Percentiles rank a stretch among this genome's conserved stretches.
phyloP scores from a whole-genome alignment of 2,888 invertebrate genomes.

The Synanthedon vespiformis region DNA sequence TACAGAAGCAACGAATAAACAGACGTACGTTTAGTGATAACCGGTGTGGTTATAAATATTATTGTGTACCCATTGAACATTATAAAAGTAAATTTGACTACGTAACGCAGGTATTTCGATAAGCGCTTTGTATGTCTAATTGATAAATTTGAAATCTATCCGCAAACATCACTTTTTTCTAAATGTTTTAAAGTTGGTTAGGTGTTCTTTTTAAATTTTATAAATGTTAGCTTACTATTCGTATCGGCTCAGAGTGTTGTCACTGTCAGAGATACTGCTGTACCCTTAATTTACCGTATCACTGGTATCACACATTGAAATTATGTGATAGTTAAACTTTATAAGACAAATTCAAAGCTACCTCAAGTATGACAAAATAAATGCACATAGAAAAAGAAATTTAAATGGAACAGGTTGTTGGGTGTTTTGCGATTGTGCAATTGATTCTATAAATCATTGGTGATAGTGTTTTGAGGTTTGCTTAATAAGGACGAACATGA shows the following conservation, averaged over 20 bases:
- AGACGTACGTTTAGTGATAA: too few relatives aligned
- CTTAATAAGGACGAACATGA: conserved; percentile 2
- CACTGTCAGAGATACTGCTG: background rate
- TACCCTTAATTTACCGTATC: too few relatives aligned
- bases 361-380: too few relatives aligned
- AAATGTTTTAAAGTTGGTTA: conserved; percentile 11
- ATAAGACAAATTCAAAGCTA: too few relatives aligned
- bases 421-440: conserved; percentile 14
- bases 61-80: too few relatives aligned
- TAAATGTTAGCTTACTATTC: background rate
- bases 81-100: too few relatives aligned
- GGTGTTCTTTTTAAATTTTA: background rate
- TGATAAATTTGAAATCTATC: conserved; percentile 4
- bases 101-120: background rate
- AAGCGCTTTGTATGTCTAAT: background rate
- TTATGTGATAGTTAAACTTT: too few relatives aligned
- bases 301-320: too few relatives aligned
- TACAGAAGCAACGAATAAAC: too few relatives aligned
- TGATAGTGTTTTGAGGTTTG: conserved; percentile 14
- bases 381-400: too few relatives aligned
- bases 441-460: conserved; percentile 19
- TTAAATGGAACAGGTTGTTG: background rate
- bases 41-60: too few relatives aligned
- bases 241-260: background rate
- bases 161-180: conserved; percentile 17